A percentile compares a stretch with the other conserved stretches of the same genome.
phyloP scores from a whole-genome alignment of 2,888 invertebrate species.

The Agrilus cyanescens region DNA sequence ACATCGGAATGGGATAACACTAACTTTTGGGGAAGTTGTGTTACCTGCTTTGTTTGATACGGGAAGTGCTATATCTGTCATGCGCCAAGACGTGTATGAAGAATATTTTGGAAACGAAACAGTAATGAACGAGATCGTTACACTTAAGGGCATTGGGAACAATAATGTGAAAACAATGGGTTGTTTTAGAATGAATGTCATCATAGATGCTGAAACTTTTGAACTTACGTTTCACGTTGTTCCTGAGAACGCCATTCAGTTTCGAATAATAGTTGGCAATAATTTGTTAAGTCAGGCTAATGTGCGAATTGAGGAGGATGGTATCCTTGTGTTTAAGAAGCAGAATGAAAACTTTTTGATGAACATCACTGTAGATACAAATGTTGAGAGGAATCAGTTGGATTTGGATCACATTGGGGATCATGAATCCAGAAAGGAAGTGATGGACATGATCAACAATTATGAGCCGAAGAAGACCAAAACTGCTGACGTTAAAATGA shows the following conservation, averaged over 20 bases:
- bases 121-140: slow-evolving; percentile 2
- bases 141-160: slow-evolving; percentile 5
- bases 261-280: slow-evolving; percentile 6
- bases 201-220: slow-evolving; percentile 1
- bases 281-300: neutral
- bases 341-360: neutral
- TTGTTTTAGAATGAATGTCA: slow-evolving; percentile 1
- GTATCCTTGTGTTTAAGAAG: neutral
- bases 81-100: no score
- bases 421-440: neutral
- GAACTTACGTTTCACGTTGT: slow-evolving; percentile 6
- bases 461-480: neutral
- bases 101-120: no score
- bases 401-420: neutral
- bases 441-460: neutral
- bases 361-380: neutral
- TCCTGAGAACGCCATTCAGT: slow-evolving; percentile 4
- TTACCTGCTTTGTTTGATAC: slow-evolving; percentile 8
- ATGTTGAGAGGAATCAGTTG: neutral
- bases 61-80: slow-evolving; percentile 6
- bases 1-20: no score
- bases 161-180: slow-evolving; percentile 5
- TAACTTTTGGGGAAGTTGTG: no score
- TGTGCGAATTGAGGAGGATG: neutral
- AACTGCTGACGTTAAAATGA: slow-evolving; percentile 1